A percentile compares a stretch with the other conserved stretches of the same genome.
Conservation (phyloP, 2,888 invertebrate genomes). For the Argynnis bischoffii region DNA sequence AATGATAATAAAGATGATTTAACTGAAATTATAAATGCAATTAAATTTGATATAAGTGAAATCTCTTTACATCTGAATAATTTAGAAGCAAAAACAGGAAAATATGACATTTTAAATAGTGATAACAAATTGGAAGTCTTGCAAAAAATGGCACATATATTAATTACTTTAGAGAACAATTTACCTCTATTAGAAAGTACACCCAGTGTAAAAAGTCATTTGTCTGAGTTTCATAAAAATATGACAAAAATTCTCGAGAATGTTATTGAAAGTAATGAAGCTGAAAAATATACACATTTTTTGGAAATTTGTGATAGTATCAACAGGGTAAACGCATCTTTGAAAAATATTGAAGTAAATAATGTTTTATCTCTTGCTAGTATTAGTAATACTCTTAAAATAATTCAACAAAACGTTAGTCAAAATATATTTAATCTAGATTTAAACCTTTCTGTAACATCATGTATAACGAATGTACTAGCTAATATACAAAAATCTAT, state of each 20-base stretch:
- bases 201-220: slow-evolving; percentile 55
- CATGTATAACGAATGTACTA: slow-evolving; percentile 57
- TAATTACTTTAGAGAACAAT: slow-evolving; percentile 71
- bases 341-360: slow-evolving; percentile 60
- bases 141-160: slow-evolving; percentile 74
- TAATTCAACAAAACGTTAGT: slow-evolving; percentile 60
- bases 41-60: slow-evolving; percentile 63
- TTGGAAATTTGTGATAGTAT: slow-evolving; percentile 70
- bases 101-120: slow-evolving; percentile 67
- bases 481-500: slow-evolving; percentile 61
- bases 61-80: slow-evolving; percentile 60
- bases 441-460: slow-evolving; percentile 60
- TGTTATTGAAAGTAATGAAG: slow-evolving; percentile 77
- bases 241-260: slow-evolving; percentile 81
- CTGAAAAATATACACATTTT: slow-evolving; percentile 64
- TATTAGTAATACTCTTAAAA: slow-evolving; percentile 62
- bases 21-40: slow-evolving; percentile 56
- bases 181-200: slow-evolving; percentile 57
- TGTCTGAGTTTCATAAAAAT: slow-evolving; percentile 73
- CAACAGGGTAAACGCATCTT: slow-evolving; percentile 60
- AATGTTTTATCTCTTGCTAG: slow-evolving; percentile 58
- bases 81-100: slow-evolving; percentile 61
- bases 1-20: slow-evolving; percentile 57
- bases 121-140: slow-evolving; percentile 71
- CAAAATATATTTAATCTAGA: slow-evolving; percentile 62